These are phyloP conservation scores for Metopia argyrocephala DNA, from an alignment of 2,888 invertebrate genomes.

Conservation along the genomic window DNA sequence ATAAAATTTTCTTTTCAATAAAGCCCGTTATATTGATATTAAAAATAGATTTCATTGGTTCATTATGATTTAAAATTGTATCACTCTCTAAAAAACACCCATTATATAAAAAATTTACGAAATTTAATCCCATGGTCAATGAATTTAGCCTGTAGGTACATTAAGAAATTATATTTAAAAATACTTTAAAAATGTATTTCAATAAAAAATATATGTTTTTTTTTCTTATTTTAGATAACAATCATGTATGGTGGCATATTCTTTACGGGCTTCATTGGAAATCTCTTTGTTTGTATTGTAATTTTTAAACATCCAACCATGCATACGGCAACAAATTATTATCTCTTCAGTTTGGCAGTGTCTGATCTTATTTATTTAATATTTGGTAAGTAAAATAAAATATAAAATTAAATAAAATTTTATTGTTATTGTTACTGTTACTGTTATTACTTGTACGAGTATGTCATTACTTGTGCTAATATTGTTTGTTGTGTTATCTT, in stretches of 20 bases:
- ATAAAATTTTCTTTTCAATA: too few species aligned
- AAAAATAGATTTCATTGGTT: too few species aligned
- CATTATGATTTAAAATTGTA: too few species aligned
- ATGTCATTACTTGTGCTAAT: too few species aligned
- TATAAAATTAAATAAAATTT: conserved; percentile 17
- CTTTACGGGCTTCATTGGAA: conserved; percentile 90
- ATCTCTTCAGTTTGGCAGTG: conserved; percentile 91
- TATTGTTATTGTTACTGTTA: conserved; percentile 9
- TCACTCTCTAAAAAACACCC: too few species aligned
- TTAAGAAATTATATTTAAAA: too few species aligned
- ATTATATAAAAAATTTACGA: too few species aligned
- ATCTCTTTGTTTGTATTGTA: conserved; percentile 91
- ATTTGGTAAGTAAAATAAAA: conserved; percentile 84
- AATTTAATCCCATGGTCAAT: too few species aligned
- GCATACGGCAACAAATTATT: conserved; percentile 95
- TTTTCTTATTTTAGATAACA: conserved; percentile 79
- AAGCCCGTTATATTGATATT: too few species aligned
- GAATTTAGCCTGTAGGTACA: too few species aligned
- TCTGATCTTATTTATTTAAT: conserved; percentile 90
- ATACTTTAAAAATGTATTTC: background rate
- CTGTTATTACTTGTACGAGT: background rate
- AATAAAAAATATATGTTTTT: background rate
- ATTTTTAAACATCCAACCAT: conserved; percentile 89
- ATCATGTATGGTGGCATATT: conserved; percentile 87
- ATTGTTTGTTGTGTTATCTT: background rate